Percentiles rank a stretch among this genome's conserved stretches.
These are phyloP conservation scores for Lasiommata megera DNA, from an alignment of 2,888 invertebrate genomes.

Conservation along the genomic window DNA sequence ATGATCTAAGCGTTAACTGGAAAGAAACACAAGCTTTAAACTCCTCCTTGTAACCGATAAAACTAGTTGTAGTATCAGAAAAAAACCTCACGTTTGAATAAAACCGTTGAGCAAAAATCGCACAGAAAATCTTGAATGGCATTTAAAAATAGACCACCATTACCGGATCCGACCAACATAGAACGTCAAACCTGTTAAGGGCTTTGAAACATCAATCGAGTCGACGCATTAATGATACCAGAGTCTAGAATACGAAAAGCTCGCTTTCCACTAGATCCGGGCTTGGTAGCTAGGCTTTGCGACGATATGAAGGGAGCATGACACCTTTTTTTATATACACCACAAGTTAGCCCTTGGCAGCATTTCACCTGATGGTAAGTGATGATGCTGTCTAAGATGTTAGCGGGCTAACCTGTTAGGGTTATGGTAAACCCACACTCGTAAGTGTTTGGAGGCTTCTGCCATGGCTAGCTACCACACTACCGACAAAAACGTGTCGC, in stretches of 20 bases:
- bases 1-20: too few relatives aligned
- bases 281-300: not conserved
- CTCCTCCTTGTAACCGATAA: not conserved
- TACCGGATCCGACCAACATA: constrained; percentile 1
- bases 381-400: too few relatives aligned
- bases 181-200: not conserved
- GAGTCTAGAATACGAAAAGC: not conserved
- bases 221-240: not conserved
- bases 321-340: too few relatives aligned
- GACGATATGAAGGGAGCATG: not conserved
- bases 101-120: constrained; percentile 8
- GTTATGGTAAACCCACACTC: too few relatives aligned
- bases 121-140: not conserved
- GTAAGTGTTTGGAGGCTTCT: too few relatives aligned
- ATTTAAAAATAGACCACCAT: constrained; percentile 9
- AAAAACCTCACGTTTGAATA: not conserved
- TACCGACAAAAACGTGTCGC: too few relatives aligned
- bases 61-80: not conserved
- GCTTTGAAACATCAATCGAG: not conserved
- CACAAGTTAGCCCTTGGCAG: too few relatives aligned
- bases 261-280: not conserved
- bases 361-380: too few relatives aligned
- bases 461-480: too few relatives aligned
- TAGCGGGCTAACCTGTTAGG: too few relatives aligned
- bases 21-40: too few relatives aligned